phyloP scores from a whole-genome alignment of 2,888 invertebrate species.

The Aricia artaxerxes region DNA sequence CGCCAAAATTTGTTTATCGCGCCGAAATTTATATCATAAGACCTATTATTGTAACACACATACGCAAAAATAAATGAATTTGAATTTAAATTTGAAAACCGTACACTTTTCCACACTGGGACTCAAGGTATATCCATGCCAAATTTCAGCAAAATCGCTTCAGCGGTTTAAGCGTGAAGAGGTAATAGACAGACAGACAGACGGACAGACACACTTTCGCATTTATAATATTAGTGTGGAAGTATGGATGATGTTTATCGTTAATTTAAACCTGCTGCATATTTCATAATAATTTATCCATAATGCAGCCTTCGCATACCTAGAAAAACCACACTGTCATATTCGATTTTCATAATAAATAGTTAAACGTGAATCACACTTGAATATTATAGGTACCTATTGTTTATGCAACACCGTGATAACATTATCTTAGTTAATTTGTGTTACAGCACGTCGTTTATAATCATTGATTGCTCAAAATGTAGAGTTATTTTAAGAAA shows the following conservation, averaged over 20 bases:
- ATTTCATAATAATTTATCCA: background rate
- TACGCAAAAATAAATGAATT: too few relatives aligned
- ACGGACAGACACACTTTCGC: too few relatives aligned
- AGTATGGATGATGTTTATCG: background rate
- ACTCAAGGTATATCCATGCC: too few relatives aligned
- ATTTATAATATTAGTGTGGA: too few relatives aligned
- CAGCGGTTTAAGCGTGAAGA: too few relatives aligned
- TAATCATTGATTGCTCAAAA: background rate
- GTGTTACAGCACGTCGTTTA: background rate
- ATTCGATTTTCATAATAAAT: constrained; percentile 4
- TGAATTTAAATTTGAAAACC: too few relatives aligned
- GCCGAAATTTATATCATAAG: too few relatives aligned
- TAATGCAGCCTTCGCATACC: constrained; percentile 12
- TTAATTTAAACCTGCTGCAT: background rate
- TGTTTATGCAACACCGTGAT: constrained; percentile 2
- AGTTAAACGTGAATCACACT: constrained; percentile 14
- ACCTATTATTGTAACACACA: too few relatives aligned
- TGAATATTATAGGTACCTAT: constrained; percentile 7
- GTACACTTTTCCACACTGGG: too few relatives aligned
- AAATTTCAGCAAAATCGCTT: too few relatives aligned
- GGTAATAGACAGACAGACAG: too few relatives aligned
- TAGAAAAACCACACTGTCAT: constrained; percentile 15
- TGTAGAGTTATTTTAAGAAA: background rate
- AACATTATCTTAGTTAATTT: background rate
- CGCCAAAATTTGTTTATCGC: too few relatives aligned